Evolutionary conservation across 2,113 vertebrate genomes (phyloP).

Genomic region (Calidris pugnax): DNA sequence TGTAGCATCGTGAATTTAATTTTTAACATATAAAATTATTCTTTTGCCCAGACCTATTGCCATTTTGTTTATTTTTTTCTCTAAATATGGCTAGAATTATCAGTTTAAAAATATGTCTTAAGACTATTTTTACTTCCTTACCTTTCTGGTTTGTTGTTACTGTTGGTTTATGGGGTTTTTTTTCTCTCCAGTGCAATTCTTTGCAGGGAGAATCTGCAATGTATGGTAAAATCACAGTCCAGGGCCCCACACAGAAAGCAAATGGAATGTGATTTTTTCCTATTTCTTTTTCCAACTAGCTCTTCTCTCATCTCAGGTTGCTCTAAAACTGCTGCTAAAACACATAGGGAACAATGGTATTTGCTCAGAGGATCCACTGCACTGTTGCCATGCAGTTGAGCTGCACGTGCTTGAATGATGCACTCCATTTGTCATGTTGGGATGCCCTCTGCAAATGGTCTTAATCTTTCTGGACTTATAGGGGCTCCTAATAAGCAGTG

Average conservation of each 20-base stretch:
- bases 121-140: background rate
- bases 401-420: fast-evolving
- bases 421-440: background rate
- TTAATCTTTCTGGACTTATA: background rate
- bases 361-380: background rate
- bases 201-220: background rate
- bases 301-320: background rate
- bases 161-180: background rate
- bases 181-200: fast-evolving
- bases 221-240: background rate
- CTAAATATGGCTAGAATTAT: background rate
- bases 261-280: background rate
- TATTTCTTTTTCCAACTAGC: background rate
- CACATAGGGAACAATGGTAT: background rate
- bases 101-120: background rate
- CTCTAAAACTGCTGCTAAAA: background rate
- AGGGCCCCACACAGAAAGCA: background rate
- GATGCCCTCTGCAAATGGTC: background rate
- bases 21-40: background rate
- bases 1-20: background rate
- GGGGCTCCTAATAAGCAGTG: background rate
- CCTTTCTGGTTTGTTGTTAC: background rate
- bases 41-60: background rate
- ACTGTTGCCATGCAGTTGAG: background rate
- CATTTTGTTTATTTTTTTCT: background rate